These are phyloP conservation scores for Sebastes fasciatus DNA, from an alignment of 2,113 vertebrate genomes.

Conservation along the genomic window DNA sequence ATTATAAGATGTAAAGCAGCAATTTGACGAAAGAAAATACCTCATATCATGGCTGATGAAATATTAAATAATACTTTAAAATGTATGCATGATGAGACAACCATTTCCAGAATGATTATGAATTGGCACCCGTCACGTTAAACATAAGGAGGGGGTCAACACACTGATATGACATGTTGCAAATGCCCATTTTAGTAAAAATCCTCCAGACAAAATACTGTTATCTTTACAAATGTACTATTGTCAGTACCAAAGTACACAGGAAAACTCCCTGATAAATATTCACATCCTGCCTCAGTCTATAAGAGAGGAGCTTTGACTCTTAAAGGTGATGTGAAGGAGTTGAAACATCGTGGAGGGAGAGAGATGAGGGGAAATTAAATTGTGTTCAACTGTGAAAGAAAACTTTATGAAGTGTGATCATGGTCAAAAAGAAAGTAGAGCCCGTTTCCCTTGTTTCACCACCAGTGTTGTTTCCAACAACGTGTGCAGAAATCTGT, in stretches of 20 bases:
- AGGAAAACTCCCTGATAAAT: background rate
- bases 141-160: background rate
- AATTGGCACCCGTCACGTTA: conserved; percentile 4
- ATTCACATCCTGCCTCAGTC: conserved; percentile 9
- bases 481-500: conserved; percentile 31
- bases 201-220: conserved; percentile 7
- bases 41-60: background rate
- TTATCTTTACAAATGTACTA: background rate
- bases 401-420: background rate
- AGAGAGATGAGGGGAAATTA: background rate
- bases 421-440: background rate
- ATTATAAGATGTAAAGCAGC: conserved; percentile 13
- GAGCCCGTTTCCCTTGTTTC: background rate
- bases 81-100: background rate
- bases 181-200: background rate
- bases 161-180: background rate
- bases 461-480: conserved; percentile 11
- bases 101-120: conserved; percentile 1
- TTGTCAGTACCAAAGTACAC: conserved; percentile 27
- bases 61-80: conserved; percentile 14
- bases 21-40: background rate
- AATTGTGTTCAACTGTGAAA: background rate
- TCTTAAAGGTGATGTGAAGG: background rate
- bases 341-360: background rate
- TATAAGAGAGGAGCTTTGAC: background rate